Conservation (phyloP, 2,113 vertebrate genomes). For the Columba livia region DNA sequence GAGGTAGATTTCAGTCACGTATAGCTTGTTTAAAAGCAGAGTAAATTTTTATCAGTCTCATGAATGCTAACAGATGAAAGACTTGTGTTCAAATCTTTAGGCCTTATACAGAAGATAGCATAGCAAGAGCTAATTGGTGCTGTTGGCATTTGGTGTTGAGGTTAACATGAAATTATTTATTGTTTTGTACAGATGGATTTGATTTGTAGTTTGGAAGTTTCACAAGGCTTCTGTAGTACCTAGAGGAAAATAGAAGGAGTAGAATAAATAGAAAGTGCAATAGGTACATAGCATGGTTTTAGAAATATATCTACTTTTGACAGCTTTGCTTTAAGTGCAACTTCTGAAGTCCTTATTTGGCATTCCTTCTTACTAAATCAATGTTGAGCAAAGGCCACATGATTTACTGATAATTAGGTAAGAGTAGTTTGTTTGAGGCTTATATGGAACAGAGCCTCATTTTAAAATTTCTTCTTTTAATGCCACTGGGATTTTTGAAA, state of each 20-base stretch:
- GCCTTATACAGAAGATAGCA: constrained; percentile 48
- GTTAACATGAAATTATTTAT: constrained; percentile 71
- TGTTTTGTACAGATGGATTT: constrained; percentile 74
- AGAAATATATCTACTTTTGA: constrained; percentile 4
- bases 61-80: constrained; percentile 74
- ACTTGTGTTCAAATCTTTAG: constrained; percentile 61
- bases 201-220: constrained; percentile 73
- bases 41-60: constrained; percentile 75
- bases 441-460: not conserved
- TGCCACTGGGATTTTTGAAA: not conserved
- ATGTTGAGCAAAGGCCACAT: not conserved
- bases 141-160: not conserved
- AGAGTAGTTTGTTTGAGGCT: not conserved
- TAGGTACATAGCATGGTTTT: not conserved
- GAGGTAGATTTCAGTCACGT: constrained; percentile 74
- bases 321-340: not conserved
- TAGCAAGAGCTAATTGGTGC: constrained; percentile 67
- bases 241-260: constrained; percentile 31
- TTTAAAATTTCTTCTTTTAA: not conserved
- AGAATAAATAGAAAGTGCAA: constrained; percentile 27
- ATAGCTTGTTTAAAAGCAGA: constrained; percentile 71
- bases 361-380: not conserved
- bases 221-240: constrained; percentile 64
- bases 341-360: constrained; percentile 2
- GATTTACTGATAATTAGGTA: not conserved